Conservation (phyloP, 2,888 invertebrate genomes). For the Apodemia duryi region DNA sequence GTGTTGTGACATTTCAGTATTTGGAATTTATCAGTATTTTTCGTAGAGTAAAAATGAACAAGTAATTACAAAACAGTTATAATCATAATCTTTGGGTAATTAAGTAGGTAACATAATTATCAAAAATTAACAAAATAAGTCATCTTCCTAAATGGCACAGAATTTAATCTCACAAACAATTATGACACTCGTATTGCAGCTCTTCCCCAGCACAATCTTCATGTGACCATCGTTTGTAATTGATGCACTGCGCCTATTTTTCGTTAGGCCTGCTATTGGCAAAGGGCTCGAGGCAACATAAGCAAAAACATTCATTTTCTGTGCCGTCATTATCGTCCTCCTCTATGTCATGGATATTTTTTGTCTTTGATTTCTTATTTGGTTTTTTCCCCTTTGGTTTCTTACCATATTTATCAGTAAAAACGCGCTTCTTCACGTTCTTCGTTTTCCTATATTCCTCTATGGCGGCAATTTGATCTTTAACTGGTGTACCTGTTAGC, state of each 20-base stretch:
- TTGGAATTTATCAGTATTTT: conserved; percentile 10
- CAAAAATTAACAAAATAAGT: no score
- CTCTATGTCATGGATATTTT: not conserved
- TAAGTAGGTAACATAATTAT: no score
- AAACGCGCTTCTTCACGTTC: not conserved
- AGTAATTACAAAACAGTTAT: conserved; percentile 1
- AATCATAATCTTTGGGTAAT: not conserved
- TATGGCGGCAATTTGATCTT: conserved; percentile 4
- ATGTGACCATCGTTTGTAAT: no score
- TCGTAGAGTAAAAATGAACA: not conserved
- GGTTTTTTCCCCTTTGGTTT: conserved; percentile 4
- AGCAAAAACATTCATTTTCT: conserved; percentile 6
- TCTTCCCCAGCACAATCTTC: no score
- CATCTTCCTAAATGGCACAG: no score
- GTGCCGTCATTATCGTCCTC: not conserved
- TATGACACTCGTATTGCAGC: no score
- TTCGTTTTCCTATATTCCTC: not conserved
- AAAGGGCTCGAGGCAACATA: conserved; percentile 11
- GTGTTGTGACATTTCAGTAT: conserved; percentile 14
- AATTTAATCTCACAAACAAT: no score
- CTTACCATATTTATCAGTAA: not conserved
- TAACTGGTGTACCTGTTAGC: conserved; percentile 6
- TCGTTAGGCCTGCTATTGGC: conserved; percentile 11
- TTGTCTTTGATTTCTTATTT: conserved; percentile 1
- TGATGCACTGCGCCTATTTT: not conserved